Evolutionary conservation across 1,140 invertebrate genomes (phyloP), one percentile per base, ranked within the genome.

Genomic region (Drosophila equinoxialis): DNA sequence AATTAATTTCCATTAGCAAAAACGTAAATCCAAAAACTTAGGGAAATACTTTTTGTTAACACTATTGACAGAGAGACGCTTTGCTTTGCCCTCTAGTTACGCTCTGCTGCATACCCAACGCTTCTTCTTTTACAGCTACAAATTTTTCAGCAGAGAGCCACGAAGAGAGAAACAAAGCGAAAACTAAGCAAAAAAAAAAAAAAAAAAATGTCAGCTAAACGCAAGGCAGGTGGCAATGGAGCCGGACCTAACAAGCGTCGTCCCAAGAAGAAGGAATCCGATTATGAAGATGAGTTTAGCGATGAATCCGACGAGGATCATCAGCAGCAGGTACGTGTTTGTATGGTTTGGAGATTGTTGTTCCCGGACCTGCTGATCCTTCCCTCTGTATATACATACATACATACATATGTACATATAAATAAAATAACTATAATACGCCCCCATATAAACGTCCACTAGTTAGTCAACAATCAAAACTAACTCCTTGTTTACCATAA

Each of bases 251-350:
- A 84, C 74, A 94, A 94, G 79, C 92, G 93, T 70, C 91, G 90
- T 6, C 93, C 92, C 59, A 93, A 93, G 71, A 93, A 93, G 78
- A 91, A 92, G 77, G 93, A 93, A 64, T 92, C 92, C 6, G 93
- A 93, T 74, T 91, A 93, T 55, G 93, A 94, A 82, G 93, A 93
- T 45, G 93, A 94, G 64, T 81, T 93, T 5, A 93, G 92, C 45
- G 92, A 91, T 39, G 92, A 91, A 3, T 93, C 93, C 23, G 91
- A 90, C 39, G 79, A 81, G 6, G 92, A 90, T 54, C 92, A 92
- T 60, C 90, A 77, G 69, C 71, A 1, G 72, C 66, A 39, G 10
- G 37, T 39, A 13, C 10, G 37, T 39, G 11, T 39, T 35, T 35
- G 8, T 37, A 3, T 37, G 8, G 8, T 8, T 37, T 39, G 37